A percentile compares a stretch with the other conserved stretches of the same genome.
Evolutionary conservation across 2,888 invertebrate species (phyloP).

Genomic region (Drosophila melanocephala): DNA sequence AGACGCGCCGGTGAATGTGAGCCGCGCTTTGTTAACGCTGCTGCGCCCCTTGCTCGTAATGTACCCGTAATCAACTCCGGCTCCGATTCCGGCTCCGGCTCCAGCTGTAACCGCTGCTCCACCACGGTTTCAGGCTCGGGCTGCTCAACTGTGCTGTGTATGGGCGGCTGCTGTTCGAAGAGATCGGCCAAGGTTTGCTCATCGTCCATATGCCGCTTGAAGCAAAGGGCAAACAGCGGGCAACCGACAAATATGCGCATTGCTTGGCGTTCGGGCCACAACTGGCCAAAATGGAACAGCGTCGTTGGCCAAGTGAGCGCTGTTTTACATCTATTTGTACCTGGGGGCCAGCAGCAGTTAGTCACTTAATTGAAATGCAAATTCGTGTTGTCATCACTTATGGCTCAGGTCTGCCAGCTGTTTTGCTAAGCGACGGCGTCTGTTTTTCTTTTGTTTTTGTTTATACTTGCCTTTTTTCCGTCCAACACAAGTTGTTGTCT

Average conservation of each 20-base stretch:
- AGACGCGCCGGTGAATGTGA: conserved; percentile 64
- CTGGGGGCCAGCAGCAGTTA: conserved; percentile 8
- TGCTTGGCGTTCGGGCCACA: conserved; percentile 25
- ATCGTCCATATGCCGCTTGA: conserved; percentile 44
- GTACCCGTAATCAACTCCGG: not conserved
- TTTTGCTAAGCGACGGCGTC: conserved; percentile 47
- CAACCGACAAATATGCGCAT: conserved; percentile 58
- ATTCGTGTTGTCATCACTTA: conserved; percentile 17
- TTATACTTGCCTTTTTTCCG: not conserved
- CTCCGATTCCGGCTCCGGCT: not conserved
- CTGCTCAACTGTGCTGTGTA: conserved; percentile 16
- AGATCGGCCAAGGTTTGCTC: conserved; percentile 44
- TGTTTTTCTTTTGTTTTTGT: conserved; percentile 17
- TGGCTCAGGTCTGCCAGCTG: conserved; percentile 42
- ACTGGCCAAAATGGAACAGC: conserved; percentile 11
- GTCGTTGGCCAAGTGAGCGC: conserved; percentile 1
- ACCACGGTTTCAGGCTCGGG: not conserved
- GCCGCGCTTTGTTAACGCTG: conserved; percentile 5
- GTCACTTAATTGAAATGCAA: conserved; percentile 40
- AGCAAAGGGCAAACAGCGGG: conserved; percentile 43
- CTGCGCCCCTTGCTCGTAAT: not conserved
- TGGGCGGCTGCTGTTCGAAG: conserved; percentile 32
- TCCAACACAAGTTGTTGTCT: not conserved
- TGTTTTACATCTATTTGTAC: conserved; percentile 38
- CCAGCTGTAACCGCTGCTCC: not conserved